Percentiles rank a stretch among this genome's conserved stretches.
phyloP scores from a whole-genome alignment of 1,140 invertebrate species.

The Probaryconus sp. region DNA sequence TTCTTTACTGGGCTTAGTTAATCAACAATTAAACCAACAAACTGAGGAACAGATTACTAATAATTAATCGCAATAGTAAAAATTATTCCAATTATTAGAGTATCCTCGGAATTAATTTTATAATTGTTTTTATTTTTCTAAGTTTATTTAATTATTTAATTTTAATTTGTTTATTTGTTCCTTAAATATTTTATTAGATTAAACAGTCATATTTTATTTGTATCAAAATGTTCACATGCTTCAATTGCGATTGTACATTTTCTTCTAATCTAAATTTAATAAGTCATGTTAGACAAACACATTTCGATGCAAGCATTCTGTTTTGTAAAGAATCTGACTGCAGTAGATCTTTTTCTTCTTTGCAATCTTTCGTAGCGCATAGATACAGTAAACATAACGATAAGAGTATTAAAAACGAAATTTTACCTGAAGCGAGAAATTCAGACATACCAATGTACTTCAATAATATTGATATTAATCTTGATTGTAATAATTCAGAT shows the following conservation, averaged over 20 bases:
- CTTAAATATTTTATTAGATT: too few species aligned
- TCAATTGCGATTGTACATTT: not conserved
- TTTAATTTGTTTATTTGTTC: too few species aligned
- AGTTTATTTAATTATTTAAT: too few species aligned
- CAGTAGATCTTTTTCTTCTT: not conserved
- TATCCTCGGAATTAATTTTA: not conserved
- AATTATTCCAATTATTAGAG: not conserved
- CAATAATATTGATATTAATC: not conserved
- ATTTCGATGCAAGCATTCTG: not conserved
- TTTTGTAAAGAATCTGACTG: not conserved
- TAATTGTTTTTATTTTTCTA: too few species aligned
- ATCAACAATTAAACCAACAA: not conserved
- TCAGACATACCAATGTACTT: not conserved
- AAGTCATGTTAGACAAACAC: not conserved
- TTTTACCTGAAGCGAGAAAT: too few species aligned
- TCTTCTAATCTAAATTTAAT: not conserved
- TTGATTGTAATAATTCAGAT: not conserved
- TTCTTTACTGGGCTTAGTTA: slow-evolving; percentile 3
- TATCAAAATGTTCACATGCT: not conserved
- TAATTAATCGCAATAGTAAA: not conserved
- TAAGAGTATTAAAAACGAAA: too few species aligned
- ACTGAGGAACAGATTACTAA: not conserved
- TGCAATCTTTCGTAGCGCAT: not conserved
- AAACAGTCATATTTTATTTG: slow-evolving; percentile 1
- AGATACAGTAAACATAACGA: not conserved